Evolutionary conservation across 53 echinoderm and acorn worm genomes (phyloP).

Genomic region (Henricia sp.): DNA sequence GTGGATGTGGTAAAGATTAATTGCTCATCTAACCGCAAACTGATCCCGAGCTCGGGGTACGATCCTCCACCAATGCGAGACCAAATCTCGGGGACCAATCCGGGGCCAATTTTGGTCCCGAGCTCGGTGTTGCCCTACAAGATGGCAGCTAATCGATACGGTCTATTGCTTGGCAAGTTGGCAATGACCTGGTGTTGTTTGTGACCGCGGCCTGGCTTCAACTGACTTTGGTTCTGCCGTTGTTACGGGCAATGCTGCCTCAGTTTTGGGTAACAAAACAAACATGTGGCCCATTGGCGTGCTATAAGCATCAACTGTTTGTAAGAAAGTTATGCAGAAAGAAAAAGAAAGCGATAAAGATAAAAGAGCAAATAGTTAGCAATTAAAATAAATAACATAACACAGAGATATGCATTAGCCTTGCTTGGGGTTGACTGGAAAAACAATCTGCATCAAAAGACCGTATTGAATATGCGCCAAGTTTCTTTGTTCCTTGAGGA

Average conservation of each 20-base stretch:
- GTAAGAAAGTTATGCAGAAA: constrained; percentile 4
- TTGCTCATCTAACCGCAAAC: too few relatives aligned
- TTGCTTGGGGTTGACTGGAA: not conserved
- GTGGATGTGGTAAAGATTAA: too few relatives aligned
- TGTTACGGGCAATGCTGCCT: constrained; percentile 17
- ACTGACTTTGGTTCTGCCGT: not conserved
- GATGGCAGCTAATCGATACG: too few relatives aligned
- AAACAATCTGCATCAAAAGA: not conserved
- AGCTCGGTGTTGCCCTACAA: too few relatives aligned
- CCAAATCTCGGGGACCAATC: too few relatives aligned
- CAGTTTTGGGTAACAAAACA: constrained; percentile 11
- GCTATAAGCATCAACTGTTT: constrained; percentile 41
- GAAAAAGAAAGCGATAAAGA: not conserved
- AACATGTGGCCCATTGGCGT: constrained; percentile 19
- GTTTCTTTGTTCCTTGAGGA: too few relatives aligned
- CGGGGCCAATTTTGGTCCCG: too few relatives aligned
- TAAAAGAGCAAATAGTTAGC: not conserved
- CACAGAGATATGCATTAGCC: not conserved
- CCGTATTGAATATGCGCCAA: too few relatives aligned
- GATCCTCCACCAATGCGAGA: too few relatives aligned
- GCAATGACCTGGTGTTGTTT: constrained; percentile 25
- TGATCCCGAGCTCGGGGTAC: too few relatives aligned
- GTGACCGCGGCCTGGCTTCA: not conserved
- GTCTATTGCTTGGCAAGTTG: too few relatives aligned
- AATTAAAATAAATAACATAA: not conserved